Percentiles rank a stretch among this genome's conserved stretches.
phyloP scores from a whole-genome alignment of 1,140 invertebrate species.

The Drosophila ogumai region DNA sequence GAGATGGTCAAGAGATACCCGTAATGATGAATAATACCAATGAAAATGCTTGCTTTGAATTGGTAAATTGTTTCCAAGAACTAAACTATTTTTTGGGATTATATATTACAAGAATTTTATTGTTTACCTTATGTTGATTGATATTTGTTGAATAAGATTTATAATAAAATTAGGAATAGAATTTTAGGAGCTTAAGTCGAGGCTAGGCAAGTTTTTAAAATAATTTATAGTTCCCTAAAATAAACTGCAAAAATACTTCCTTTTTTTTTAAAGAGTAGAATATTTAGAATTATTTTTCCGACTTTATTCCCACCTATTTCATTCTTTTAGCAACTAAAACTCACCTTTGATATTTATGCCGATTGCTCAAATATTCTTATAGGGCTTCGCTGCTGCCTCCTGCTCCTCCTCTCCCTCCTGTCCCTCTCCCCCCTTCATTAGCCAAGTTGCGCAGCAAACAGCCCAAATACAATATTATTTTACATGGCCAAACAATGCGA shows the following conservation, averaged over 20 bases:
- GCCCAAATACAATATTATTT: slow-evolving; percentile 72
- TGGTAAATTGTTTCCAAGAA: not conserved
- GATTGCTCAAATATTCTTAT: slow-evolving; percentile 19
- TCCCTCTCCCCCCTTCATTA: slow-evolving; percentile 52
- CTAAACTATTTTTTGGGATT: not conserved
- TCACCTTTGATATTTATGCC: not conserved
- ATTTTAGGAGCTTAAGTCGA: not conserved
- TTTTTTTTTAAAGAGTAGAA: too few relatives aligned
- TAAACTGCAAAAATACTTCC: not conserved
- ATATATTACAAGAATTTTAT: too few relatives aligned
- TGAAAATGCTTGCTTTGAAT: not conserved
- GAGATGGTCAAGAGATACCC: slow-evolving; percentile 4
- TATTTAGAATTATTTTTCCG: not conserved
- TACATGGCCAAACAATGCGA: slow-evolving; percentile 69
- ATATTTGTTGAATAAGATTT: not conserved
- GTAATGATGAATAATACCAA: not conserved
- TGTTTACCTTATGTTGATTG: too few relatives aligned
- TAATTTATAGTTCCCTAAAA: not conserved
- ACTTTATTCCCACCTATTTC: not conserved
- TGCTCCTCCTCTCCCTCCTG: not conserved
- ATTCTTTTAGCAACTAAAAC: not conserved
- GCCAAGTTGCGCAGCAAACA: slow-evolving; percentile 53
- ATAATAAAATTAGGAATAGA: not conserved
- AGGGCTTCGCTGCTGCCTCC: slow-evolving; percentile 28
- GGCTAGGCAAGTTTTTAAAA: not conserved